phyloP scores from a whole-genome alignment of 2,888 invertebrate species.

The Muscina levida region DNA sequence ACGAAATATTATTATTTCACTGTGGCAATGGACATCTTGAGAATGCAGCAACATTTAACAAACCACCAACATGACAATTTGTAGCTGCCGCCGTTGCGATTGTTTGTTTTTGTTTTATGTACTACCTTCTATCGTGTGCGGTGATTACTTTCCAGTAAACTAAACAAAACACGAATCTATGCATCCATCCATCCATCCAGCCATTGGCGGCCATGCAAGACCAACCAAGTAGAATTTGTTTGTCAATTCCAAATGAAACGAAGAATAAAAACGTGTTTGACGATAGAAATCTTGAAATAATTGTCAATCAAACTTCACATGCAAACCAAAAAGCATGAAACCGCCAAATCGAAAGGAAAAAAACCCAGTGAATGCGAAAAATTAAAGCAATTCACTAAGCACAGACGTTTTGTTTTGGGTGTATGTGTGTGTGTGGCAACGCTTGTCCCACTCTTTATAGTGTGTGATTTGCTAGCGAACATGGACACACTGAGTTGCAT shows the following conservation, averaged over 20 bases:
- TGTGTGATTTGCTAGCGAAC: slow-evolving; percentile 1
- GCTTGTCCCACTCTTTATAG: neutral
- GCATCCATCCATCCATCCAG: slow-evolving; percentile 8
- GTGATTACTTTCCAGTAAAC: neutral
- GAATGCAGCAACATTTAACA: slow-evolving; percentile 1
- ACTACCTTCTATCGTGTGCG: neutral
- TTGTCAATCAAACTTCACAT: slow-evolving; percentile 69
- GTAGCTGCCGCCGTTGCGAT: slow-evolving; percentile 51
- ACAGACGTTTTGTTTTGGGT: slow-evolving; percentile 25
- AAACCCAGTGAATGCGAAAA: neutral
- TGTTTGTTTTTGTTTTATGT: no score
- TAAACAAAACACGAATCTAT: neutral
- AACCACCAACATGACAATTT: slow-evolving; percentile 58
- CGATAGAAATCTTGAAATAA: slow-evolving; percentile 69
- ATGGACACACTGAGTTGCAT: slow-evolving; percentile 21
- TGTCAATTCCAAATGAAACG: slow-evolving; percentile 22
- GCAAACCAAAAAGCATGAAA: slow-evolving; percentile 57
- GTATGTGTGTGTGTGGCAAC: slow-evolving; percentile 42
- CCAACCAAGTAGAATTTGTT: slow-evolving; percentile 37
- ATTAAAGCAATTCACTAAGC: slow-evolving; percentile 27
- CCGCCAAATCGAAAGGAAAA: neutral
- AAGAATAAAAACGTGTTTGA: slow-evolving; percentile 64
- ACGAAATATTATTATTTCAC: slow-evolving; percentile 9
- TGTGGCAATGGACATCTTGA: slow-evolving; percentile 6
- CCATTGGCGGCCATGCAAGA: neutral